phyloP scores from a whole-genome alignment of 2,797 vertebrate species.

The Halcyon chelicuti region DNA sequence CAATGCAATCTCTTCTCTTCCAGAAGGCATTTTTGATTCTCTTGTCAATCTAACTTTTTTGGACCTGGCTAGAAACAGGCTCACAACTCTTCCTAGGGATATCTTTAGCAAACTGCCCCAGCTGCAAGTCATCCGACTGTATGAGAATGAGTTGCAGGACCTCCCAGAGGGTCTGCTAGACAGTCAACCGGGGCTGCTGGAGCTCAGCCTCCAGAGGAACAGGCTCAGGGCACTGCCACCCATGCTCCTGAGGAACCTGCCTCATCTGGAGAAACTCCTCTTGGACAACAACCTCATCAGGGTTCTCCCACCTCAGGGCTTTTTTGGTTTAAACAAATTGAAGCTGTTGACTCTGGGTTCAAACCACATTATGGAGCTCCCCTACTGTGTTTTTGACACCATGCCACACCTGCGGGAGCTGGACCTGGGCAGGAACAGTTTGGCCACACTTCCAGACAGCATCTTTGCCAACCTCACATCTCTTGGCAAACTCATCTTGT shows the following conservation, averaged over 20 bases:
- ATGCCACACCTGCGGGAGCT: constrained; percentile 68
- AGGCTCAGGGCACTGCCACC: constrained; percentile 74
- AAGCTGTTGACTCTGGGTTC: constrained; percentile 73
- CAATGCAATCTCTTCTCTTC: constrained; percentile 80
- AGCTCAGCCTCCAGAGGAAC: constrained; percentile 78
- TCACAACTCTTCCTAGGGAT: constrained; percentile 63
- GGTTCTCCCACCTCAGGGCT: constrained; percentile 73
- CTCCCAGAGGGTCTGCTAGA: constrained; percentile 80
- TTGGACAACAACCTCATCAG: constrained; percentile 81
- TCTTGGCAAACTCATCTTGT: constrained; percentile 78
- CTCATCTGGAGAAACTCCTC: constrained; percentile 73
- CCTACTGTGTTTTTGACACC: constrained; percentile 76
- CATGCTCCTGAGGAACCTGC: constrained; percentile 77
- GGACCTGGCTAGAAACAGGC: constrained; percentile 81
- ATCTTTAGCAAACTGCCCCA: constrained; percentile 78
- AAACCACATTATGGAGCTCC: constrained; percentile 77
- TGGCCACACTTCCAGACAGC: constrained; percentile 76
- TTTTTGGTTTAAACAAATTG: constrained; percentile 79
- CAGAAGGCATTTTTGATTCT: constrained; percentile 82
- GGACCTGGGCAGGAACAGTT: constrained; percentile 78
- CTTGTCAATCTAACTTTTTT: constrained; percentile 75
- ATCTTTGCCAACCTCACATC: constrained; percentile 78
- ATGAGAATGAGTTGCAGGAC: constrained; percentile 80
- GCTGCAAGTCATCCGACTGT: constrained; percentile 76
- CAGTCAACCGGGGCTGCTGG: constrained; percentile 70